These are phyloP conservation scores for Ambastaia sidthimunki DNA, from an alignment of 2,797 vertebrate genomes.

Conservation along the genomic window DNA sequence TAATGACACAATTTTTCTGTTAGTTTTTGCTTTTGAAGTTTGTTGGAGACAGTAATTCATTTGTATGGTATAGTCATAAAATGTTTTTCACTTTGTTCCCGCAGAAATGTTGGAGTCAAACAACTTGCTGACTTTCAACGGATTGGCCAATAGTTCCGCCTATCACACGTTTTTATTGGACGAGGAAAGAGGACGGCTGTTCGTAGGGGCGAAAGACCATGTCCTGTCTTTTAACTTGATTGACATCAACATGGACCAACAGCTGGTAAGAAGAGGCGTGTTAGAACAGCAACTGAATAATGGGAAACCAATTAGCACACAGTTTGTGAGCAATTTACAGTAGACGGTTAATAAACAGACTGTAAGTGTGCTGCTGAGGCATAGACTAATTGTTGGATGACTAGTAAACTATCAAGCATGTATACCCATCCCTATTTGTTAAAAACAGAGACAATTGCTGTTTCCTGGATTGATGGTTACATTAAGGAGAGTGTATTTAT, in stretches of 20 bases:
- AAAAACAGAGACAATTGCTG: not conserved
- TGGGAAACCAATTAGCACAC: not conserved
- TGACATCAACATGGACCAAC: constrained; percentile 92
- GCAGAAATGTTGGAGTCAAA: constrained; percentile 97
- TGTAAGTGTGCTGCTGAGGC: too few species aligned
- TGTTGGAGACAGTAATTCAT: constrained; percentile 17
- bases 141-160: constrained; percentile 91
- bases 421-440: not conserved
- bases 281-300: not conserved
- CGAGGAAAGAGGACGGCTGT: constrained; percentile 91
- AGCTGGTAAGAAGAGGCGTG: constrained; percentile 80
- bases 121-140: constrained; percentile 91
- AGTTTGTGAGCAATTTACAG: not conserved
- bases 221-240: constrained; percentile 96
- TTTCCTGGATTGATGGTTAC: not conserved
- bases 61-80: constrained; percentile 14
- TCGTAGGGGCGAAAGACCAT: constrained; percentile 96
- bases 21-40: constrained; percentile 7
- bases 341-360: not conserved
- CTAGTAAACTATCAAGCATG: not conserved
- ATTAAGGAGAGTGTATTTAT: not conserved
- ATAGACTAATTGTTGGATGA: too few species aligned
- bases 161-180: constrained; percentile 97
- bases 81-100: constrained; percentile 60
- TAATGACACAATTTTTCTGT: constrained; percentile 40